Base-by-base conservation (phyloP, 2,888 invertebrate species). In the Drosophila cognata region DNA sequence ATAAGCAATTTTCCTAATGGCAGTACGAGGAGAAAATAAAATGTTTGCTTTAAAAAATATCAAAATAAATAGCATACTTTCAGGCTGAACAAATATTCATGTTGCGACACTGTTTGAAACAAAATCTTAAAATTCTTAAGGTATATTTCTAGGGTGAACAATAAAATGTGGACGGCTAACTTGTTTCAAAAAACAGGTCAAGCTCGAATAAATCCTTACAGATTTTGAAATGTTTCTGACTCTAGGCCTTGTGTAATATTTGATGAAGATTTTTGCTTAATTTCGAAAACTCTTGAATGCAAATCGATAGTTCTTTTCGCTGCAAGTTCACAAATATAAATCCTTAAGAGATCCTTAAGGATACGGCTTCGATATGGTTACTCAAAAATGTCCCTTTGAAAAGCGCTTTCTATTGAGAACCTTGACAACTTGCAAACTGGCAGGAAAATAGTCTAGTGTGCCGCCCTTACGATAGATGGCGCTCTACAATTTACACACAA, bases 391-490 rank as follows among this genome's bases (percentile, higher is more conserved):
- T 11, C 18, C 3, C 1, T 18, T 2, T 18, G 11, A 36, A 55
- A 28, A 25, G 28, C 35, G 55, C 55, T 28, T 36, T 55, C 36
- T n/a, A 16, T 36, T 36, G 11, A 7, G n/a, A 28, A 2, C 36
- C 36, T 7, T 18, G 6, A n/a, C 2, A 28, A 25, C 25, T 11
- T 4, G 2, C 35, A 35, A 4, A 2, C 25, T 18, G 36, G 6
- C 7, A 55, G 18, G 36, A 18, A n/a, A 18, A 33, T 33, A 63
- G 13, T 16, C 4, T 21, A 18, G 16, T 35, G 2, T 0, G 21
- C 21, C 25, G 8, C 18, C 18, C 1, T n/a, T 18, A 2, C 13
- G 2, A n/a, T 29, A 69, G 69, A 52, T 43, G 69, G 41, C 69
- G 68, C 69, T 31, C 4, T 16, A 4, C 7, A 11, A 10, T 4